Conservation (phyloP, 2,888 invertebrate species). For the Drosophila seclusa region DNA sequence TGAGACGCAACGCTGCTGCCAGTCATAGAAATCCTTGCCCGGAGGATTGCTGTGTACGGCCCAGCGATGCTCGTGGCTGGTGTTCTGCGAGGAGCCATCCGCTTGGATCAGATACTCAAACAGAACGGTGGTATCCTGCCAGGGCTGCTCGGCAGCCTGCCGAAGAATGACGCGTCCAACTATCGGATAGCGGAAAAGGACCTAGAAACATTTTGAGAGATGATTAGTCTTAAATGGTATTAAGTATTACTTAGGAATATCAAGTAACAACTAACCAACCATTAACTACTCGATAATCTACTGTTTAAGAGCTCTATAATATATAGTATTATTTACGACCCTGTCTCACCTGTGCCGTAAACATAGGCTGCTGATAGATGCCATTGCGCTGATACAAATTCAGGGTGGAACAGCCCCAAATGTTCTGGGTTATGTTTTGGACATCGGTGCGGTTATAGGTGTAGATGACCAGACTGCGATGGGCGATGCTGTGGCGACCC, state of each 20-base stretch:
- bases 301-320: background rate
- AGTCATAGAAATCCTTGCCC: slow-evolving; percentile 95
- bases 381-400: slow-evolving; percentile 88
- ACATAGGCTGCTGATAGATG: slow-evolving; percentile 89
- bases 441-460: slow-evolving; percentile 79
- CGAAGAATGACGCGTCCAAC: slow-evolving; percentile 93
- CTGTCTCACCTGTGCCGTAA: slow-evolving; percentile 89
- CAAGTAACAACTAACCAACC: background rate
- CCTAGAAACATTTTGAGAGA: slow-evolving; percentile 84
- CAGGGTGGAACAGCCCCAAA: slow-evolving; percentile 88
- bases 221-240: too few relatives aligned
- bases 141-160: slow-evolving; percentile 91
- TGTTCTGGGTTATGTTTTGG: slow-evolving; percentile 77
- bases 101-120: slow-evolving; percentile 94
- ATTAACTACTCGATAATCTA: too few relatives aligned
- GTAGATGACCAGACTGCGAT: slow-evolving; percentile 88
- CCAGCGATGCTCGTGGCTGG: slow-evolving; percentile 92
- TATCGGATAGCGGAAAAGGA: slow-evolving; percentile 93
- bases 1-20: slow-evolving; percentile 93
- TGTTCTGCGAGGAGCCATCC: slow-evolving; percentile 92
- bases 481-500: slow-evolving; percentile 91
- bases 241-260: background rate
- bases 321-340: background rate
- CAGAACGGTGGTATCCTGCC: slow-evolving; percentile 93
- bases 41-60: slow-evolving; percentile 92